phyloP scores from a whole-genome alignment of 2,797 vertebrate genomes.

The Pipistrellus pipistrellus region DNA sequence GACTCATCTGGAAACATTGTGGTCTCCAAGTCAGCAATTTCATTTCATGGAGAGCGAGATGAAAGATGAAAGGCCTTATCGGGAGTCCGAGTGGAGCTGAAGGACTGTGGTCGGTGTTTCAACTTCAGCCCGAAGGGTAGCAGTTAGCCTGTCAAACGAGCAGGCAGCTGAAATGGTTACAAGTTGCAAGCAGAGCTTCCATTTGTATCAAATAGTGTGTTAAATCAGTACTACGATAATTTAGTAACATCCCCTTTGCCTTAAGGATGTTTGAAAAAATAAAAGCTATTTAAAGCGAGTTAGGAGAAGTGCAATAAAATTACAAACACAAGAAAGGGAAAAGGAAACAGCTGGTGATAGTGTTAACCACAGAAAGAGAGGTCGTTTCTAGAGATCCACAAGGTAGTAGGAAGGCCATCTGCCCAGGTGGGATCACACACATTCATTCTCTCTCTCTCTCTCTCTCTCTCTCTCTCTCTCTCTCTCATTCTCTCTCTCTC shows the following conservation, averaged over 20 bases:
- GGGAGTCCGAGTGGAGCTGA: neutral
- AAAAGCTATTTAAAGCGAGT: conserved; percentile 55
- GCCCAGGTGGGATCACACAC: neutral
- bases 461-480: no score
- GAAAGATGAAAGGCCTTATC: conserved; percentile 72
- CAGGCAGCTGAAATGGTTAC: neutral
- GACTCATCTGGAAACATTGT: conserved; percentile 28
- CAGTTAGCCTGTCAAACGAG: neutral
- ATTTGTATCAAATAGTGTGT: conserved; percentile 46
- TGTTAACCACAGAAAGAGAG: neutral
- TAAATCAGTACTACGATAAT: conserved; percentile 19
- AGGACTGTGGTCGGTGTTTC: neutral
- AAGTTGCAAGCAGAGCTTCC: neutral
- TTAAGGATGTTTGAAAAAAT: conserved; percentile 66
- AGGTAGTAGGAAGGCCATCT: conserved; percentile 22
- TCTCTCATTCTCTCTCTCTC: no score
- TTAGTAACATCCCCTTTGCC: conserved; percentile 11
- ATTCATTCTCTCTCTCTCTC: neutral
- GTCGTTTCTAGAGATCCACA: conserved; percentile 23
- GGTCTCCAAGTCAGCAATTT: conserved; percentile 39
- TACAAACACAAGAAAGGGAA: conserved; percentile 40
- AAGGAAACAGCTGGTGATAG: conserved; percentile 69
- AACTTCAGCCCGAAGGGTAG: neutral
- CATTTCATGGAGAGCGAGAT: neutral
- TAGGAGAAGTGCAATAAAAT: conserved; percentile 35